Conservation (phyloP, 2,888 invertebrate genomes). For the Pinctada fucata region DNA sequence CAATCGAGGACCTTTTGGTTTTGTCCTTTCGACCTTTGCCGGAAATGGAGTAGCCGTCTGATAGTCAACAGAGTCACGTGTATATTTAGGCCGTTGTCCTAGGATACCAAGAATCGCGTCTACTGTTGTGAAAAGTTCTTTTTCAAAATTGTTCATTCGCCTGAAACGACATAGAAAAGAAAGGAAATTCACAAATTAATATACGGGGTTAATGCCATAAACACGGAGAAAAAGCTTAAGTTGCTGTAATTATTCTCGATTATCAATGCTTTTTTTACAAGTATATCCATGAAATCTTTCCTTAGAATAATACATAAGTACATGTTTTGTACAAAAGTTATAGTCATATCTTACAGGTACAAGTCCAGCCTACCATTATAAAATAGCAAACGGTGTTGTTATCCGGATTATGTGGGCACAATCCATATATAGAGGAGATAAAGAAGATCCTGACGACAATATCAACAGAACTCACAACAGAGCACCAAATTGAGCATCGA, state of each 20-base stretch:
- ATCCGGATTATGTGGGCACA: too few relatives aligned
- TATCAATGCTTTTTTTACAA: background rate
- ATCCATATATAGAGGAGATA: too few relatives aligned
- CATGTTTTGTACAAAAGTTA: too few relatives aligned
- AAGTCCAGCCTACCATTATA: too few relatives aligned
- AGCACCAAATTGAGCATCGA: too few relatives aligned
- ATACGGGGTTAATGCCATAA: too few relatives aligned
- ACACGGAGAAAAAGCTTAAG: background rate
- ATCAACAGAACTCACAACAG: too few relatives aligned
- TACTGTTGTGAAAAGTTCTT: slow-evolving; percentile 72
- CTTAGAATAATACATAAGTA: background rate
- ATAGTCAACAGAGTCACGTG: slow-evolving; percentile 26
- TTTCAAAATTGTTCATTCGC: slow-evolving; percentile 74
- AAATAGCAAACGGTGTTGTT: too few relatives aligned
- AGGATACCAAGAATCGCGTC: slow-evolving; percentile 73
- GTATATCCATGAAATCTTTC: background rate
- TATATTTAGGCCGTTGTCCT: slow-evolving; percentile 68
- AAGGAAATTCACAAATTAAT: background rate
- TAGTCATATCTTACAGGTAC: too few relatives aligned
- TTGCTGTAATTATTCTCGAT: background rate
- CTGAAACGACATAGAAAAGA: slow-evolving; percentile 56
- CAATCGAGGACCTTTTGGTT: slow-evolving; percentile 54
- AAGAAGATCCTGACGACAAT: too few relatives aligned
- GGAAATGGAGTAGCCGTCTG: background rate
- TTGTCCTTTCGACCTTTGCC: slow-evolving; percentile 26